Base-by-base conservation (phyloP, 2,888 invertebrate genomes). In the Lagria hirta region DNA sequence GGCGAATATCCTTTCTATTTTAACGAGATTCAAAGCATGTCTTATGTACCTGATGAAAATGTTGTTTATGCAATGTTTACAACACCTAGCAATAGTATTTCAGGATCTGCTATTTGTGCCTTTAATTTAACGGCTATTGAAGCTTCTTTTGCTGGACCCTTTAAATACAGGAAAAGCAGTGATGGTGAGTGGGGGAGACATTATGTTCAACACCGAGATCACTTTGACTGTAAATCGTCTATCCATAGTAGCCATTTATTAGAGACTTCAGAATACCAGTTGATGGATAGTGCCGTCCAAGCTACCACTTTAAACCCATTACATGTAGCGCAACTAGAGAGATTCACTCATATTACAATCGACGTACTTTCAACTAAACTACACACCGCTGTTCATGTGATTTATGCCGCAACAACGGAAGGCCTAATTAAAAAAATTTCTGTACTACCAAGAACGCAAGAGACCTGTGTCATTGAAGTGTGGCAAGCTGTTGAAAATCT, bases 61-160 rank as follows among this genome's bases (percentile, higher is more conserved):
- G 73, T 89, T 26, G 75, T 92, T 6, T 90, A 91, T 54, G 91
- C 89, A 8, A 87, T 88, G 0, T 93, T 93, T 65, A 86, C 85
- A 12, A 92, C 92, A 3, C 83, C 88, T 3, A 83, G 84, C 34
- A 93, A 92, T 66, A 86, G 90, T 64, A 90, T 96, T 57, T 81
- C 86, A 3, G 95, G 94, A 6, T 92, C 94, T 18, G 95, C 95
- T 0, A 83, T 96, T 3, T 96, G 96, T 66, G 83, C 90, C 2
- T 96, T 88, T 74, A 92, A 88, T 68, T 79, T 94, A 75, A 79
- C 85, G 0, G 79, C 90, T 1, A 85, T 96, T 15, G 80, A 86
- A 47, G 75, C 78, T 1, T 86, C 90, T 0, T 95, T 95, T 63
- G 80, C 83, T 35, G 94, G 94, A 0, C 84, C 89, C 0, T 93